Conservation (phyloP, 2,797 vertebrate genomes). For the Synanceia verrucosa region DNA sequence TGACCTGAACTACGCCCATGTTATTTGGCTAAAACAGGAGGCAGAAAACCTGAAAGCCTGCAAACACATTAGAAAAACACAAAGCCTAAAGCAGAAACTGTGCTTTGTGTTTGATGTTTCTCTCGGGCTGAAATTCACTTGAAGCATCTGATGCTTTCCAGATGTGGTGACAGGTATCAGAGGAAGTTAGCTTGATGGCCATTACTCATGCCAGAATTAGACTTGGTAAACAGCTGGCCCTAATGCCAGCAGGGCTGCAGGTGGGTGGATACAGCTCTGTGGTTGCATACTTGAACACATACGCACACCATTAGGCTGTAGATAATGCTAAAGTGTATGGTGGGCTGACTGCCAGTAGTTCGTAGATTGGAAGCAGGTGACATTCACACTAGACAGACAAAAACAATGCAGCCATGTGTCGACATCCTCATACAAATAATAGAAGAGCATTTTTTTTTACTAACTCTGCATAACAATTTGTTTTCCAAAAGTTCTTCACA, state of each 20-base stretch:
- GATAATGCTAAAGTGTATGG: slow-evolving; percentile 52
- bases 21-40: not conserved
- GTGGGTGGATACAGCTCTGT: not conserved
- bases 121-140: slow-evolving; percentile 9
- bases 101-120: slow-evolving; percentile 16
- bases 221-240: slow-evolving; percentile 40
- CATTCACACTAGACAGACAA: slow-evolving; percentile 22
- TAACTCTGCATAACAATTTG: not conserved
- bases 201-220: slow-evolving; percentile 50
- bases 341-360: slow-evolving; percentile 38
- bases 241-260: slow-evolving; percentile 24
- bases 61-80: not conserved
- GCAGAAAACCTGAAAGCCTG: not conserved
- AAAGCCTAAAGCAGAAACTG: not conserved
- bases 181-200: slow-evolving; percentile 38
- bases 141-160: slow-evolving; percentile 32
- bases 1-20: too few species aligned
- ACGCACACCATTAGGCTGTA: slow-evolving; percentile 19
- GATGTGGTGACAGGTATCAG: slow-evolving; percentile 50
- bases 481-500: too few species aligned
- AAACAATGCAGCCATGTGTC: not conserved
- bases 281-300: not conserved
- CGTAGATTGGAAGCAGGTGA: slow-evolving; percentile 14
- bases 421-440: not conserved
- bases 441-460: not conserved